These are phyloP conservation scores for Drosophila sp. DNA, from an alignment of 1,140 invertebrate species.

Conservation along the genomic window DNA sequence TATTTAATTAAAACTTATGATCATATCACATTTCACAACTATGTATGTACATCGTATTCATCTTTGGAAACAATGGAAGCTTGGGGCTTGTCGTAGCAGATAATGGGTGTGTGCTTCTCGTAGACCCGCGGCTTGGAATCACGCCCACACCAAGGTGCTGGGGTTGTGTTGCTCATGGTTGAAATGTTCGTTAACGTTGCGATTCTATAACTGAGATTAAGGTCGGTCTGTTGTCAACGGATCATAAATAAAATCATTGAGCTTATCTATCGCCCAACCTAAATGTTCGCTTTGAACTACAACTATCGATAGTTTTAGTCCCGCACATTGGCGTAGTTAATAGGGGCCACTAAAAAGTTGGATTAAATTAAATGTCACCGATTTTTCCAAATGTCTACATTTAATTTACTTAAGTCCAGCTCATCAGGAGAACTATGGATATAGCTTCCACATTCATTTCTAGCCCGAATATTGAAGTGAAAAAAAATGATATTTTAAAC, in stretches of 20 bases:
- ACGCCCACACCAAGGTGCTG: constrained; percentile 60
- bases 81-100: constrained; percentile 82
- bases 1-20: not conserved
- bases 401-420: no score
- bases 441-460: no score
- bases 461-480: no score
- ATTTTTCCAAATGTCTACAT: no score
- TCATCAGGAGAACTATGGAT: no score
- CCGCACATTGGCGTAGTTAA: not conserved
- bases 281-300: not conserved
- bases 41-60: constrained; percentile 68
- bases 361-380: no score
- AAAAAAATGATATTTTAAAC: no score
- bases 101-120: constrained; percentile 59
- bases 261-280: not conserved
- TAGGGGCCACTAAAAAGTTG: not conserved
- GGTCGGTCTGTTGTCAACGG: not conserved
- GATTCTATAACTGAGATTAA: not conserved
- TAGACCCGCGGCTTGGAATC: constrained; percentile 62
- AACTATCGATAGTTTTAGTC: constrained; percentile 13
- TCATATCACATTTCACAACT: not conserved
- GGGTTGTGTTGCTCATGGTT: constrained; percentile 36
- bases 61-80: constrained; percentile 68
- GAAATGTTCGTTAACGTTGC: not conserved
- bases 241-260: not conserved